Conservation (phyloP, 2,797 vertebrate genomes). For the Sebastes hubbsi region DNA sequence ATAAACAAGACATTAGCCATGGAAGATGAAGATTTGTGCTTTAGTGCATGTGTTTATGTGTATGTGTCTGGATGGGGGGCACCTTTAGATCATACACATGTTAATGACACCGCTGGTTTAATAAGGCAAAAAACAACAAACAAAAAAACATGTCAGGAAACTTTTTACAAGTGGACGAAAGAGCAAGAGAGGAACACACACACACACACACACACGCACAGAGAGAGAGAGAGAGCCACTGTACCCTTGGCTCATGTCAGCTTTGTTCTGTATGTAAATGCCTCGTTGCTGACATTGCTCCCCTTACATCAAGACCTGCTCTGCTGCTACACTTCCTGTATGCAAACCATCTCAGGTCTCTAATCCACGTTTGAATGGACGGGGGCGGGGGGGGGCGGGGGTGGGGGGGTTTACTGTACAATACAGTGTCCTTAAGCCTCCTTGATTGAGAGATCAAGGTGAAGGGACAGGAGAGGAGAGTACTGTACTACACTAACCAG, state of each 20-base stretch:
- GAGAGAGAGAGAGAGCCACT: not conserved
- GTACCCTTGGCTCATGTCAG: slow-evolving; percentile 67
- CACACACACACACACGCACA: not conserved
- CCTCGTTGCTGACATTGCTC: slow-evolving; percentile 63
- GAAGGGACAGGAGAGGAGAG: not conserved
- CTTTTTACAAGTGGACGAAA: slow-evolving; percentile 69
- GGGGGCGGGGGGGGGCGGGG: too few relatives aligned
- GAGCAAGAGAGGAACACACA: slow-evolving; percentile 38
- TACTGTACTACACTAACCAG: not conserved
- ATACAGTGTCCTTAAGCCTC: not conserved
- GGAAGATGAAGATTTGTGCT: slow-evolving; percentile 73
- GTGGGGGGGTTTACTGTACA: not conserved
- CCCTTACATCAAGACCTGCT: slow-evolving; percentile 21
- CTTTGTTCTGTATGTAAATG: slow-evolving; percentile 78
- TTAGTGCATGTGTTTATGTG: not conserved
- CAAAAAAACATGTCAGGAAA: slow-evolving; percentile 74
- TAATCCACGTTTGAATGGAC: slow-evolving; percentile 30
- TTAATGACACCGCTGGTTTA: slow-evolving; percentile 80
- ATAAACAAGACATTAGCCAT: slow-evolving; percentile 82
- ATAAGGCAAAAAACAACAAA: slow-evolving; percentile 71
- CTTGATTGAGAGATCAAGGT: slow-evolving; percentile 15
- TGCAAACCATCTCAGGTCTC: slow-evolving; percentile 13
- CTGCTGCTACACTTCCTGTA: slow-evolving; percentile 30
- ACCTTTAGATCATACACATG: slow-evolving; percentile 74
- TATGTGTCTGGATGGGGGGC: slow-evolving; percentile 66